Base-by-base conservation (phyloP, 2,797 vertebrate genomes). In the Emys orbicularis region DNA sequence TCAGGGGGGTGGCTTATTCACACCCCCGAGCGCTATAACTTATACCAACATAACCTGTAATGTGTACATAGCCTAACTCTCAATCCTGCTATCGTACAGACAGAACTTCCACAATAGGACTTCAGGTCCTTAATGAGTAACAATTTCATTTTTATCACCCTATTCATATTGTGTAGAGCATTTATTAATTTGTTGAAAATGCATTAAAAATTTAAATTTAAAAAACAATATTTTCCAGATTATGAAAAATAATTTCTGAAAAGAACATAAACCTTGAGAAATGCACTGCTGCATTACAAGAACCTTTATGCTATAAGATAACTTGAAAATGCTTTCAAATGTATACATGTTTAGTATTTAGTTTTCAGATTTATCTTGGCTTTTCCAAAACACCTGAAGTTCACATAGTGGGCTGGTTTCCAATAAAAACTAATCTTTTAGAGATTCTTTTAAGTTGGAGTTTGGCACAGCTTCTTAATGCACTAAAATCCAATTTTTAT, bases 321-420 rank as follows among this genome's bases (percentile, higher is more conserved):
- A 44, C 12, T 25, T 25, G 11, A 65, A n/a, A 65, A 8, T 4
- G 16, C 65, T 65, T n/a, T 65, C 61, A 34, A n/a, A n/a, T 8
- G 16, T 65, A 65, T n/a, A 65, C 34, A n/a, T n/a, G 8, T 74
- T 44, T 12, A 44, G 41, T 74, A 41, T 74, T 11, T 27, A 44
- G 21, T 74, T 80, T 77, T 77, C 34, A 34, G 56, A 52, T 0
- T 87, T 53, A 76, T 80, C 16, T 50, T 49, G 11, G 8, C 19
- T 82, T 81, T 81, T 52, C 87, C 54, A 57, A 91, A 93, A 37
- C 49, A 90, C 54, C 53, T 54, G 23, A n/a, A 95, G 88, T 91
- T 90, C 81, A n/a, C 93, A 3, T 0, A 0, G 5, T 52, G 7
- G 41, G 79, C 27, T 1, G 1, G 89, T 49, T 0, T 0, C 76